Percentiles rank a stretch among this genome's conserved stretches.
Evolutionary conservation across 1,140 invertebrate genomes (phyloP).

Genomic region (Caerostris darwini): DNA sequence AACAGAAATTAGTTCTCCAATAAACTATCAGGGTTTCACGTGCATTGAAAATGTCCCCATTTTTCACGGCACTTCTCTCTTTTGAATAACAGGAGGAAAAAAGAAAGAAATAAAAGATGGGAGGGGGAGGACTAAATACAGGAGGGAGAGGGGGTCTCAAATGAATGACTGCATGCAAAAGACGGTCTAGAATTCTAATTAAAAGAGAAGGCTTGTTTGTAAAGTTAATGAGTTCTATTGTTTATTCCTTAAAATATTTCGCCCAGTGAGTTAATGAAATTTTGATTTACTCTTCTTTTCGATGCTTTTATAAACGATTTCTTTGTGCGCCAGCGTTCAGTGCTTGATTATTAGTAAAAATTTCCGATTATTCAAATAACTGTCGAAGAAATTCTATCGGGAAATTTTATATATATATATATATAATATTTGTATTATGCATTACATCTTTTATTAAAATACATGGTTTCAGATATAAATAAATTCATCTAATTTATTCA

Average conservation of each 20-base stretch:
- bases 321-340: background rate
- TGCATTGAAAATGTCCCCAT: conserved; percentile 32
- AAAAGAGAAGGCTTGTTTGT: conserved; percentile 53
- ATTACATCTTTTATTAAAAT: too few relatives aligned
- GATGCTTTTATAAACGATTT: conserved; percentile 52
- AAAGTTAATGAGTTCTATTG: conserved; percentile 61
- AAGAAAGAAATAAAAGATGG: background rate
- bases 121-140: background rate
- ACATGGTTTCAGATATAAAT: too few relatives aligned
- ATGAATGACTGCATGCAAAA: conserved; percentile 40
- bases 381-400: background rate
- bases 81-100: background rate
- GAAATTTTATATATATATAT: too few relatives aligned
- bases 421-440: too few relatives aligned
- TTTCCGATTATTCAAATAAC: background rate
- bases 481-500: too few relatives aligned
- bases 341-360: background rate
- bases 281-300: conserved; percentile 46
- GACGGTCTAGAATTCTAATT: conserved; percentile 56
- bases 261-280: conserved; percentile 36
- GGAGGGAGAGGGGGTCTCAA: background rate
- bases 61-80: background rate
- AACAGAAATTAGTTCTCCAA: conserved; percentile 43
- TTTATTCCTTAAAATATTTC: conserved; percentile 62
- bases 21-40: conserved; percentile 27